phyloP scores from a whole-genome alignment of 1,140 invertebrate species.

The Ericerus pela region DNA sequence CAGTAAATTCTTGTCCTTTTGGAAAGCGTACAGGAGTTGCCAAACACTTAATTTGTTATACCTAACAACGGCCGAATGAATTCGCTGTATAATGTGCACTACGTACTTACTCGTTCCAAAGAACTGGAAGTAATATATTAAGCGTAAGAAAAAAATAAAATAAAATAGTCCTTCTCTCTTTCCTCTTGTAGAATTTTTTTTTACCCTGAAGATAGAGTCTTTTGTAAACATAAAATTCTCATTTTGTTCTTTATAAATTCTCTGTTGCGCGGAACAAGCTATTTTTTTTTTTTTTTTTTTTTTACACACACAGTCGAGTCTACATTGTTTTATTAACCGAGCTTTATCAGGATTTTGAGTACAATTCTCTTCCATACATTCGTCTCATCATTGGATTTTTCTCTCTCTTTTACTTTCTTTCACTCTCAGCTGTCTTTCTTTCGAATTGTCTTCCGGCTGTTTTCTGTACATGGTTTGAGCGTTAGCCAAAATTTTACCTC shows the following conservation, averaged over 20 bases:
- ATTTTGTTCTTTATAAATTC: conserved; percentile 11
- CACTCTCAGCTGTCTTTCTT: too few relatives aligned
- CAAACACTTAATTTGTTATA: conserved; percentile 8
- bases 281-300: conserved; percentile 3
- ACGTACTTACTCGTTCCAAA: too few relatives aligned
- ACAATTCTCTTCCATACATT: too few relatives aligned
- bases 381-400: too few relatives aligned
- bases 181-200: too few relatives aligned
- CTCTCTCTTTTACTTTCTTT: too few relatives aligned
- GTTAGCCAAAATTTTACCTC: too few relatives aligned
- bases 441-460: too few relatives aligned
- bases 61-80: neutral
- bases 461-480: too few relatives aligned
- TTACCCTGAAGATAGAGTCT: too few relatives aligned
- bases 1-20: conserved; percentile 3
- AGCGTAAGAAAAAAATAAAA: neutral
- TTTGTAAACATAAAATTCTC: conserved; percentile 12
- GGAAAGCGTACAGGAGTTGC: conserved; percentile 4
- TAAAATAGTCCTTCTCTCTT: neutral
- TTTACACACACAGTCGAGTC: too few relatives aligned
- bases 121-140: conserved; percentile 8
- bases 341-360: too few relatives aligned
- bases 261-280: neutral
- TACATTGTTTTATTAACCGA: conserved; percentile 11
- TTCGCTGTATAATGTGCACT: neutral